Base-by-base conservation (phyloP, 2,113 vertebrate species). In the Rhynchomys soricoides region DNA sequence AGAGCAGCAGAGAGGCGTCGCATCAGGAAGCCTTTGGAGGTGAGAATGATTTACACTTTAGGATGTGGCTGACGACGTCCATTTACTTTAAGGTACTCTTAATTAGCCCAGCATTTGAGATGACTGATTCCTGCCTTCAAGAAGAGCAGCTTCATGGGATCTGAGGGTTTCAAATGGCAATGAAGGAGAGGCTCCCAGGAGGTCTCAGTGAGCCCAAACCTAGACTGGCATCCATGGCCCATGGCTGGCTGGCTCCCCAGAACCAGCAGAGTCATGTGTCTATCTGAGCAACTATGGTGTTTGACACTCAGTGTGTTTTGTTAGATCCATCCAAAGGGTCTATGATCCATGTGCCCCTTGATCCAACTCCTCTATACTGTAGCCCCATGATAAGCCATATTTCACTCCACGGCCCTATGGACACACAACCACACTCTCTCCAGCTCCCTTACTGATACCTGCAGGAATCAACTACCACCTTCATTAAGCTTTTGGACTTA, bases 1-100 rank as follows among this genome's bases (percentile, higher is more conserved):
- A 88, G 98, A 96, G 98, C 97, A 92, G 98, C 97, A 96, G 98
- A 98, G 97, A 98, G 97, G 98, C 97, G 98, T 97, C 98, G 71
- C 95, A 98, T 98, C 98, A 98, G 94, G 96, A 94, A 98, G 98
- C 98, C 98, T 94, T 75, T 0, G 7, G 98, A 99, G 98, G 98
- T 98, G 98, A 98, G 98, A 98, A 98, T 98, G 96, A 99, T 99
- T 98, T 98, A 98, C 98, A 98, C 97, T 98, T 98, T 98, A 98
- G 98, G 97, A 98, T 98, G 97, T 91, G 97, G 98, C 98, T 98
- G 98, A 95, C 98, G 96, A 75, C 96, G 98, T 97, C 98, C 97
- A 98, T 98, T 98, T 98, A 98, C 96, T 98, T 88, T 81, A 97
- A 97, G 97, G 97, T 96, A 96, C 97, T 97, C 98, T 97, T 98